Base-by-base conservation (phyloP, 1,140 invertebrate genomes). In the Aphidius gifuensis region DNA sequence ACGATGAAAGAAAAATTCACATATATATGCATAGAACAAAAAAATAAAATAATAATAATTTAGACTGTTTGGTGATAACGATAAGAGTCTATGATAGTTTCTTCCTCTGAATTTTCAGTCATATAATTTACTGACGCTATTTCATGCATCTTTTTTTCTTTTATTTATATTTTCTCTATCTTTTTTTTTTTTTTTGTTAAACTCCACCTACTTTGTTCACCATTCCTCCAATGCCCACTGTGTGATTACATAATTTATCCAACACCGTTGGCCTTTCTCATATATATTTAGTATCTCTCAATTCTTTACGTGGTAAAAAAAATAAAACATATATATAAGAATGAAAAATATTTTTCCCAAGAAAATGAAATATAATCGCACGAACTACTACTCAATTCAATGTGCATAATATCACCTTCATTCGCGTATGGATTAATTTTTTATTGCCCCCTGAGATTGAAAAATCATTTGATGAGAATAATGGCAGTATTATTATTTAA, bases 81-180 rank as follows among this genome's bases (percentile, higher is more conserved):
- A 75, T 74, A 72, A 76, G 70, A 55, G 64, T 59, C 23, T 16
- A 64, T 61, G 75, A 76, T 77, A 72, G 66, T 49, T 45, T 64
- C 67, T 59, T 60, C 64, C 64, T 65, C 63, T 67, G 59, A 66
- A 60, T 51, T 40, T 48, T 55, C 54, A 44, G 57, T 11, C 51
- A 49, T 54, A 53, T 59, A 56, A 45, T 53, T 70, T 51, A 62
- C 53, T 64, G 49, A 39, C 40, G 59, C 55, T 50, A 63, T 46
- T 42, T 16, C 16, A 16, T 39, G 46, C 58, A 60, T 53, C 45
- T 21, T 9, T 56, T 38, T 32, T 23, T 48, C 21, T 16, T 9
- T 5, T 11, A 40, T n/a, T 8, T 58, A 11, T 49, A 9, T 49
- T 59, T 23, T 9, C n/a, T 5, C 45, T 44, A 42, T 6, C 43